Evolutionary conservation across 2,888 invertebrate species (phyloP).

Genomic region (Lasius platythorax): DNA sequence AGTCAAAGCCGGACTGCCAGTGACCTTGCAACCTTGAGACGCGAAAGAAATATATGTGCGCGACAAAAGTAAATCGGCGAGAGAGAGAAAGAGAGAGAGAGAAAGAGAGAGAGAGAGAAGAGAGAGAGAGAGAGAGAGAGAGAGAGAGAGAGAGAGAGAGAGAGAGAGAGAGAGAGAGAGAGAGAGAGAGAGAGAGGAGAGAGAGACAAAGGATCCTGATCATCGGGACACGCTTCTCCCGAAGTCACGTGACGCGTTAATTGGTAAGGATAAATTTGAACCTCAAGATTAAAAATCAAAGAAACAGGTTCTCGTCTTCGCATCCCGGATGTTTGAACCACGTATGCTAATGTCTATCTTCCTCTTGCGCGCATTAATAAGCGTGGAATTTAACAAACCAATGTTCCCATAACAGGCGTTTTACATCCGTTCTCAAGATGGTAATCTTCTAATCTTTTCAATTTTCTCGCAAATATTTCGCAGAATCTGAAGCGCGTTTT

Average conservation of each 20-base stretch:
- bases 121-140: background rate
- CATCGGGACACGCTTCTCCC: background rate
- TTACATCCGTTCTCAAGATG: background rate
- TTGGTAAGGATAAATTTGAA: background rate
- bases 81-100: background rate
- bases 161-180: too few species aligned
- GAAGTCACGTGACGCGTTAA: background rate
- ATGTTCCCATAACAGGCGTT: background rate
- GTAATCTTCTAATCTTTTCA: background rate
- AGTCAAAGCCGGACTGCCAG: constrained; percentile 49
- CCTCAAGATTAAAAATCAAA: background rate
- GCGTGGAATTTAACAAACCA: background rate
- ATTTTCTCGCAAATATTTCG: background rate
- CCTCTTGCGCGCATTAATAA: background rate
- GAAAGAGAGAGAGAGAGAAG: background rate
- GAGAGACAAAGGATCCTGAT: background rate
- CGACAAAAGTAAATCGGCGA: background rate
- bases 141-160: too few species aligned
- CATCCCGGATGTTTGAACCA: background rate
- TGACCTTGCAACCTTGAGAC: constrained; percentile 64
- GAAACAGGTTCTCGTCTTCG: background rate
- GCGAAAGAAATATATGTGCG: background rate
- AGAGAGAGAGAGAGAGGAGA: background rate
- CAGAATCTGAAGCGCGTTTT: background rate
- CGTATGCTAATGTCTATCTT: background rate